A percentile compares a stretch with the other conserved stretches of the same genome.
Evolutionary conservation across 2,113 vertebrate genomes (phyloP).

Genomic region (Anolis carolinensis): DNA sequence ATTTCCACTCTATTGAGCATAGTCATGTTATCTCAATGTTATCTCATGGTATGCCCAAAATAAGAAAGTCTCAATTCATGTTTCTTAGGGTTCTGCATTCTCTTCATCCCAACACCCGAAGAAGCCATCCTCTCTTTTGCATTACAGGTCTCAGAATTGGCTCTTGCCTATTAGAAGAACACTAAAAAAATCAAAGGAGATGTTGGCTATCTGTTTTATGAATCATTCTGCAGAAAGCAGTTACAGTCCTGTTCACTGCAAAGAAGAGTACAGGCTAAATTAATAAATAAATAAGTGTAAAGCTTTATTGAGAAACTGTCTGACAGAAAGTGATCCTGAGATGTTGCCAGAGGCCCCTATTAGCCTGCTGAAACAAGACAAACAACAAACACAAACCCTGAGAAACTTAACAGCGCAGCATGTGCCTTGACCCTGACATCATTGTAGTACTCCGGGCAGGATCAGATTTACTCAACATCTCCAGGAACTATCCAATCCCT

Average conservation of each 20-base stretch:
- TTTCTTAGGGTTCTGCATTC: no score
- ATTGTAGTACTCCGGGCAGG: neutral
- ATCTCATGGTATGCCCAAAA: no score
- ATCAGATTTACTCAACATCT: neutral
- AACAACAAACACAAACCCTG: conserved; percentile 19
- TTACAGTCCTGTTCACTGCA: neutral
- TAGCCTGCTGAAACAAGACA: neutral
- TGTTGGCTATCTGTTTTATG: neutral
- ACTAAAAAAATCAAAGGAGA: neutral
- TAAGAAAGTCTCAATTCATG: no score
- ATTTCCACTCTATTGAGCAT: no score
- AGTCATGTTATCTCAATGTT: no score
- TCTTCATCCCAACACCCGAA: neutral
- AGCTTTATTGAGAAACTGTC: conserved; percentile 26
- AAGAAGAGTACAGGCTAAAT: neutral
- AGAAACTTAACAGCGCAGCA: neutral
- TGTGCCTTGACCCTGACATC: neutral
- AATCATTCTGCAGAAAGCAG: neutral
- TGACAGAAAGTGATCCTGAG: conserved; percentile 1
- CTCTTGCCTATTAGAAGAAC: neutral
- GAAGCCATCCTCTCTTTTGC: neutral
- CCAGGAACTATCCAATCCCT: neutral
- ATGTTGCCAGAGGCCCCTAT: neutral
- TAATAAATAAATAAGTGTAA: neutral
- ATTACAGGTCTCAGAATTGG: neutral